Percentiles rank a stretch among this genome's conserved stretches.
These are phyloP conservation scores for Arion vulgaris DNA, from an alignment of 1,140 invertebrate species.

Conservation along the genomic window DNA sequence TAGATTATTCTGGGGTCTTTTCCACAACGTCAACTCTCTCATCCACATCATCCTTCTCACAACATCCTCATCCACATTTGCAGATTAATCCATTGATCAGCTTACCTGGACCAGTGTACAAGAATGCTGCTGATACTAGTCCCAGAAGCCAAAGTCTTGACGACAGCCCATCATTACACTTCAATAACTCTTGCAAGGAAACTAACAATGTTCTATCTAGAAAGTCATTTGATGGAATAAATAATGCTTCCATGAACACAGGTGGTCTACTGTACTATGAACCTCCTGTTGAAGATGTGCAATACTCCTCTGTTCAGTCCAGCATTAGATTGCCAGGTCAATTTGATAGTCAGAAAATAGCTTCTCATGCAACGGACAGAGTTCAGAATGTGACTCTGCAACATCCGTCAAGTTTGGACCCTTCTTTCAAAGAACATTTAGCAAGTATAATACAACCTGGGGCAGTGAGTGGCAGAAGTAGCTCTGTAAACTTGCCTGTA, in stretches of 20 bases:
- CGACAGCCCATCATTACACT: not conserved
- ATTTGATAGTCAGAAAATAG: not conserved
- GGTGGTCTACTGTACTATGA: constrained; percentile 34
- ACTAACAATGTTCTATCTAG: not conserved
- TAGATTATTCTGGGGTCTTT: not conserved
- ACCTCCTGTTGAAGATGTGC: constrained; percentile 39
- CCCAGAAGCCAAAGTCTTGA: not conserved
- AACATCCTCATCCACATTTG: not conserved
- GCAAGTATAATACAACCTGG: not conserved
- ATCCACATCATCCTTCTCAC: not conserved
- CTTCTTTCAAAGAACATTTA: constrained; percentile 23
- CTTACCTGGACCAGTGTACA: not conserved
- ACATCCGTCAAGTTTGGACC: not conserved
- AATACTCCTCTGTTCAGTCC: not conserved
- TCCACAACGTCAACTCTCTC: not conserved
- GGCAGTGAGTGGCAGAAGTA: not conserved
- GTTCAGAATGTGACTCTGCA: not conserved
- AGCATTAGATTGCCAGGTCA: not conserved
- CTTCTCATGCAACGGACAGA: not conserved
- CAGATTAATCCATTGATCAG: not conserved
- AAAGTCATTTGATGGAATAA: not conserved
- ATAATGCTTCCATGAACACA: not conserved
- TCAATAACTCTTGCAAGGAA: not conserved
- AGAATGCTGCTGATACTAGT: not conserved
- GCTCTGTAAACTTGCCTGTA: constrained; percentile 3